phyloP scores from a whole-genome alignment of 2,888 invertebrate genomes.

The Pammene fasciana region DNA sequence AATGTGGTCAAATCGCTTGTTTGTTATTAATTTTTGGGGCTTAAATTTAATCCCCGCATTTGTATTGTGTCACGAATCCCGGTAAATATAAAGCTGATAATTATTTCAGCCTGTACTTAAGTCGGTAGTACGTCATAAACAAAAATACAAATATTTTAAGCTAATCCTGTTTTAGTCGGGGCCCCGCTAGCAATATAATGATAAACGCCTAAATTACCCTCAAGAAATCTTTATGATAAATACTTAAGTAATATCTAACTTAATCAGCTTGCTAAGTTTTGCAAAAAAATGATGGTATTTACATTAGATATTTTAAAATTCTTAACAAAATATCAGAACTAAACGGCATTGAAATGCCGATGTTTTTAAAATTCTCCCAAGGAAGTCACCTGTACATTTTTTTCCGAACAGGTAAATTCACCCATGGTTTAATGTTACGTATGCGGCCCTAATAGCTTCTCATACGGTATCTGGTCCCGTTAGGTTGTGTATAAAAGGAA shows the following conservation, averaged over 20 bases:
- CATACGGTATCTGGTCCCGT: conserved; percentile 69
- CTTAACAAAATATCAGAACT: too few relatives aligned
- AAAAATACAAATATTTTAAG: conserved; percentile 8
- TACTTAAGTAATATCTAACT: neutral
- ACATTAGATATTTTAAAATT: neutral
- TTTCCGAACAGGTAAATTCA: conserved; percentile 51
- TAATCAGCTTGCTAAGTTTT: neutral
- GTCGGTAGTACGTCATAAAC: neutral
- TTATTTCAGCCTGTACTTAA: neutral
- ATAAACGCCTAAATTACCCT: neutral
- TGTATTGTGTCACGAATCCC: conserved; percentile 26
- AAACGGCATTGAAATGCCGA: neutral
- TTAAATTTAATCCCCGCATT: conserved; percentile 37
- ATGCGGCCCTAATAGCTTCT: conserved; percentile 42
- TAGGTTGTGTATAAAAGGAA: conserved; percentile 67
- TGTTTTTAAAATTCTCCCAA: conserved; percentile 18
- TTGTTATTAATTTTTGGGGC: conserved; percentile 40
- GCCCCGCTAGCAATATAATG: neutral
- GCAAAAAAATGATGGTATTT: neutral
- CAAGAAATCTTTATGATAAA: neutral
- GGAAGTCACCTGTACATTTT: conserved; percentile 43
- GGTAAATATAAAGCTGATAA: conserved; percentile 9
- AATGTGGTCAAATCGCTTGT: conserved; percentile 58
- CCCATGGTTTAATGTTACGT: conserved; percentile 49
- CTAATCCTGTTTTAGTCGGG: neutral